phyloP scores from a whole-genome alignment of 2,888 invertebrate genomes.

The Epinotia demarniana region DNA sequence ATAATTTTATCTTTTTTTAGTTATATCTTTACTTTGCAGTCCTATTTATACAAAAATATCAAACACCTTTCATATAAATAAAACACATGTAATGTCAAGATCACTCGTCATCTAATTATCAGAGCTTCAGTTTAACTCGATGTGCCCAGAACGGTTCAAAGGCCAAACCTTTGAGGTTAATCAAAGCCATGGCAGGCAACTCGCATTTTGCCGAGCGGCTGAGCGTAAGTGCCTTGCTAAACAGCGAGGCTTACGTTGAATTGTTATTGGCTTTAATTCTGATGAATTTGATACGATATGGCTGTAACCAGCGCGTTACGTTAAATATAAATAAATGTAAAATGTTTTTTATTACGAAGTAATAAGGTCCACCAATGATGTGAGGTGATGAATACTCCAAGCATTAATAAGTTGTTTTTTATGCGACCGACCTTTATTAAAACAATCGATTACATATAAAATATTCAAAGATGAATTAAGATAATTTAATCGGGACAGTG shows the following conservation, averaged over 20 bases:
- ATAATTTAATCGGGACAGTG: not conserved
- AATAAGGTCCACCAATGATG: no score
- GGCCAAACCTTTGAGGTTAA: constrained; percentile 27
- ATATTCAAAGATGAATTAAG: not conserved
- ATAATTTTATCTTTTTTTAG: no score
- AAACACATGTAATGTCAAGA: not conserved
- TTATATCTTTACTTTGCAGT: no score
- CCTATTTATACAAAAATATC: no score
- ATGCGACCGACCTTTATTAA: no score
- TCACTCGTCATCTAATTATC: constrained; percentile 10
- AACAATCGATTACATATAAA: no score
- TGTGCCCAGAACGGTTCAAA: constrained; percentile 8
- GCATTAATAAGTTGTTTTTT: no score
- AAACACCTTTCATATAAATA: no score
- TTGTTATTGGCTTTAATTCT: not conserved
- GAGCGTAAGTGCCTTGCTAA: constrained; percentile 6
- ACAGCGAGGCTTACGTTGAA: not conserved
- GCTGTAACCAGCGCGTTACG: no score
- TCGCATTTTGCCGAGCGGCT: constrained; percentile 21
- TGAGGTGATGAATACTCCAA: no score
- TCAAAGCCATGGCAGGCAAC: constrained; percentile 14
- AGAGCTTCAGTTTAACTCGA: constrained; percentile 10
- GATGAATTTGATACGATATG: not conserved
- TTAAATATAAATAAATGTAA: no score
- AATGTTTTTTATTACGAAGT: no score